These are phyloP conservation scores for Antennarius maculatus DNA, from an alignment of 2,797 vertebrate species.

Conservation along the genomic window DNA sequence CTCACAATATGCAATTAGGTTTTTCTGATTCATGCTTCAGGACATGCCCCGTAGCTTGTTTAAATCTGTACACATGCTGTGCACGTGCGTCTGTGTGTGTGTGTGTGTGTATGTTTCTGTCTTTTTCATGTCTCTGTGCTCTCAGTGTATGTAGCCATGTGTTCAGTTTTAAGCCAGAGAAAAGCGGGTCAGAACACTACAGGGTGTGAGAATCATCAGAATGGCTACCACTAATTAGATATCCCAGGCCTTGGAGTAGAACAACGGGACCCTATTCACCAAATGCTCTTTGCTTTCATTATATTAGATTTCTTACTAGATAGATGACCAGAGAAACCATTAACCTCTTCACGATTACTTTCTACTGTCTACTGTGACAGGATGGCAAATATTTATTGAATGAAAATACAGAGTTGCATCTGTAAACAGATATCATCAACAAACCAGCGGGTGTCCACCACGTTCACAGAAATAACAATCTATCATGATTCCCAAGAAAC, in stretches of 20 bases:
- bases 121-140: conserved; percentile 42
- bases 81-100: conserved; percentile 7
- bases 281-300: conserved; percentile 31
- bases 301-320: conserved; percentile 13
- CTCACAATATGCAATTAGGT: neutral
- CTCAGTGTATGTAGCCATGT: conserved; percentile 52
- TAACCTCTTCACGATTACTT: neutral
- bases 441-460: too few species aligned
- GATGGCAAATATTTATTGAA: conserved; percentile 4
- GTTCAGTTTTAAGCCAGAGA: conserved; percentile 58
- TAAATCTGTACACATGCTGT: neutral
- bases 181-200: conserved; percentile 72
- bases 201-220: conserved; percentile 63
- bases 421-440: too few species aligned
- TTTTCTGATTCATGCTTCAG: conserved; percentile 1
- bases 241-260: conserved; percentile 41
- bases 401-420: neutral
- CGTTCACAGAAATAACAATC: too few species aligned
- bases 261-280: conserved; percentile 44
- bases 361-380: neutral
- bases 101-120: conserved; percentile 6
- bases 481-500: too few species aligned
- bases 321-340: conserved; percentile 6
- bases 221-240: conserved; percentile 62
- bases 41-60: neutral